These are phyloP conservation scores for Exocentrus adspersus DNA, from an alignment of 2,888 invertebrate species.

Conservation along the genomic window DNA sequence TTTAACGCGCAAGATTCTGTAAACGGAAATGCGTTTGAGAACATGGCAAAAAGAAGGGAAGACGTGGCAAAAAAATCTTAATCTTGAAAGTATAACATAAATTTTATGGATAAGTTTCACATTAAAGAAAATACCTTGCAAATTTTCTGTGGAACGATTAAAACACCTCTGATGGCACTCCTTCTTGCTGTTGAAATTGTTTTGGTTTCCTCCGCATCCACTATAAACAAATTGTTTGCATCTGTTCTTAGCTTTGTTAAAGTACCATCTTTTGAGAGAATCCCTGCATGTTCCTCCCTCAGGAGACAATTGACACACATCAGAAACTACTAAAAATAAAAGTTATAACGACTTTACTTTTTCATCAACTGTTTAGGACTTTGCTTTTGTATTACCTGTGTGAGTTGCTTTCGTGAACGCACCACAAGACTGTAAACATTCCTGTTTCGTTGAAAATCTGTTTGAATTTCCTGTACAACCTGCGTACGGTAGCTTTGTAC, in stretches of 20 bases:
- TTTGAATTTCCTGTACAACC: constrained; percentile 37
- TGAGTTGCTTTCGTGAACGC: background rate
- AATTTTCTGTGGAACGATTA: background rate
- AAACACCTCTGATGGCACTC: constrained; percentile 25
- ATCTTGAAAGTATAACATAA: no score
- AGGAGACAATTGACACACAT: constrained; percentile 27
- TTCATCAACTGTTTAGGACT: no score
- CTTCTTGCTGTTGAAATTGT: constrained; percentile 28
- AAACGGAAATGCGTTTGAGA: no score
- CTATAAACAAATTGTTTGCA: constrained; percentile 29
- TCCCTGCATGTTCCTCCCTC: constrained; percentile 20
- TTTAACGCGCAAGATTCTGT: constrained; percentile 28
- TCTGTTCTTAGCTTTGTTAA: constrained; percentile 4
- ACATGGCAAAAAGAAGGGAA: no score
- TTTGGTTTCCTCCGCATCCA: constrained; percentile 33
- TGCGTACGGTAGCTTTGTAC: constrained; percentile 30
- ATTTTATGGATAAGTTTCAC: no score
- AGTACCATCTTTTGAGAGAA: constrained; percentile 23
- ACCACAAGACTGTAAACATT: constrained; percentile 32
- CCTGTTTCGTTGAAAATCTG: constrained; percentile 28
- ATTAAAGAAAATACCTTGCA: no score
- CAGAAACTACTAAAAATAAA: no score
- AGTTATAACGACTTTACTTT: no score
- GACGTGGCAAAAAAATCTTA: no score
- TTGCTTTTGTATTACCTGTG: background rate